Conservation (phyloP, 1,140 invertebrate species). For the Calosoma granatense region DNA sequence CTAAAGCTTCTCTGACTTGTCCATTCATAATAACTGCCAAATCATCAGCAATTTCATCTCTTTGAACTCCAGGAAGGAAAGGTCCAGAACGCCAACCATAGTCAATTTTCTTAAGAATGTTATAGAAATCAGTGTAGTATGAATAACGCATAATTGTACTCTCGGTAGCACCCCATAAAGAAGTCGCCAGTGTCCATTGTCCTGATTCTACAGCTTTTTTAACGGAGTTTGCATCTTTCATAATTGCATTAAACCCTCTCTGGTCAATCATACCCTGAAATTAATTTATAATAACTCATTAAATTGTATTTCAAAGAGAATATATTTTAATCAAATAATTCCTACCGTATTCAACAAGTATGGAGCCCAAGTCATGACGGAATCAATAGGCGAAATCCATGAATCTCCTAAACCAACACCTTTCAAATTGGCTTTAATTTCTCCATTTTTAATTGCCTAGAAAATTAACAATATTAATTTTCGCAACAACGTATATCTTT, state of each 20-base stretch:
- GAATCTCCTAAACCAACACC: constrained; percentile 75
- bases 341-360: constrained; percentile 58
- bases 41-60: constrained; percentile 25
- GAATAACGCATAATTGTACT: constrained; percentile 43
- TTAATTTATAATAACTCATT: constrained; percentile 2
- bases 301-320: constrained; percentile 3
- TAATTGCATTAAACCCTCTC: constrained; percentile 42
- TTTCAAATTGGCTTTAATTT: constrained; percentile 58
- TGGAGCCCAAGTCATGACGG: constrained; percentile 68
- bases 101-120: constrained; percentile 51
- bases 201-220: constrained; percentile 41
- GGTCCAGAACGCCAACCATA: not conserved
- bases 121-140: constrained; percentile 66
- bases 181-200: constrained; percentile 48
- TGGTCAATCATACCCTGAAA: constrained; percentile 50
- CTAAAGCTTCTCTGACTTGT: constrained; percentile 49
- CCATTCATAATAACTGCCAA: constrained; percentile 59
- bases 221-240: constrained; percentile 38
- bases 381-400: constrained; percentile 78
- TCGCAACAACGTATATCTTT: too few relatives aligned
- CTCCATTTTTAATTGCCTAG: constrained; percentile 51
- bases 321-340: constrained; percentile 13
- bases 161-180: constrained; percentile 53
- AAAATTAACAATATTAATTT: constrained; percentile 24
- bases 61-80: not conserved